Evolutionary conservation across 2,113 vertebrate species (phyloP).

Genomic region (Lamprotornis superbus): DNA sequence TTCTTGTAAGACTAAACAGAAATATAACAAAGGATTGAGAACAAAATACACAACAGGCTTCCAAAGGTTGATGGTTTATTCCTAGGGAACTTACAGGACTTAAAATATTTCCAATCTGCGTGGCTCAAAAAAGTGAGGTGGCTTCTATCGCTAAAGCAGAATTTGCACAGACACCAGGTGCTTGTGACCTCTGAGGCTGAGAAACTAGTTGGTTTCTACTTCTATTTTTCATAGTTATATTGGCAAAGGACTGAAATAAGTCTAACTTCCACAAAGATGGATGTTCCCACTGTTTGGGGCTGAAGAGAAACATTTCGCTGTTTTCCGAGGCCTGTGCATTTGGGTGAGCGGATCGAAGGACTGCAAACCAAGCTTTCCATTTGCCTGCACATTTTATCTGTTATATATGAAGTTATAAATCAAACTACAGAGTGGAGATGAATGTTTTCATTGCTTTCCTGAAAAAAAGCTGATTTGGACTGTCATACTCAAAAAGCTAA

Average conservation of each 20-base stretch:
- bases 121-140: neutral
- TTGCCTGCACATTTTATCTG: neutral
- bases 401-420: neutral
- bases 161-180: neutral
- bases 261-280: neutral
- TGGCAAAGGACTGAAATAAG: neutral
- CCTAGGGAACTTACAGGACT: neutral
- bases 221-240: neutral
- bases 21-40: neutral
- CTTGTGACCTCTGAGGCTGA: neutral
- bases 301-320: neutral
- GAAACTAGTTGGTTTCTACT: neutral
- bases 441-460: neutral
- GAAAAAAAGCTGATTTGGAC: neutral
- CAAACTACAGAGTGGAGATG: neutral
- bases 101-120: neutral
- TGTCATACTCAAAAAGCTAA: neutral
- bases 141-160: neutral
- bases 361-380: neutral
- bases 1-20: neutral
- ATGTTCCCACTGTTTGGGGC: neutral
- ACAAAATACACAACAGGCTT: neutral
- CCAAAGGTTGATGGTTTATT: neutral
- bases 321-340: fast-evolving
- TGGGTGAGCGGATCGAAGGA: neutral